These are phyloP conservation scores for Melanchra persicariae DNA, from an alignment of 2,888 invertebrate species.

Conservation along the genomic window DNA sequence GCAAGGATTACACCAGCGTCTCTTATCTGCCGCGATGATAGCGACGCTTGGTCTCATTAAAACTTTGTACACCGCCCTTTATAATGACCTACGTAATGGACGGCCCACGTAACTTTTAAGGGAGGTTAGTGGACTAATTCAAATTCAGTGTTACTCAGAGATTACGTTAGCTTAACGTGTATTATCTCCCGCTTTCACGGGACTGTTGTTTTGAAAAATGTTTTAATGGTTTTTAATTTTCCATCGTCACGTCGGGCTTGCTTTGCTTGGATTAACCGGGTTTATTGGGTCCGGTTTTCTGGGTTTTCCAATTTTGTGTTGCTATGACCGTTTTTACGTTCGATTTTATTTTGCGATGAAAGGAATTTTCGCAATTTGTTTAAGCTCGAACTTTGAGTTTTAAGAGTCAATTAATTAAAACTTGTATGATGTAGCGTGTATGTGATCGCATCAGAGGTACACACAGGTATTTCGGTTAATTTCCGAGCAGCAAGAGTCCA, in stretches of 20 bases:
- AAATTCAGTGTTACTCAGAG: constrained; percentile 70
- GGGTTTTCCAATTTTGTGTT: constrained; percentile 28
- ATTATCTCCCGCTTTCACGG: constrained; percentile 56
- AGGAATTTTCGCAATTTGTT: constrained; percentile 15
- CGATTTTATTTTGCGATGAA: constrained; percentile 21
- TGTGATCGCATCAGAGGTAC: constrained; percentile 56
- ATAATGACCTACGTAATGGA: constrained; percentile 80
- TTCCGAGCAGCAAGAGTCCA: constrained; percentile 64
- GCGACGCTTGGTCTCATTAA: constrained; percentile 80
- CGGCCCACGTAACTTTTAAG: constrained; percentile 69
- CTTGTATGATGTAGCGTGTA: constrained; percentile 59
- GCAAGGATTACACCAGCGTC: constrained; percentile 72
- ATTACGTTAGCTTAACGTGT: constrained; percentile 63
- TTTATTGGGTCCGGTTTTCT: constrained; percentile 54
- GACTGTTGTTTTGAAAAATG: constrained; percentile 61
- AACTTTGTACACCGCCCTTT: constrained; percentile 79
- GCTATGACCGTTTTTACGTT: constrained; percentile 8
- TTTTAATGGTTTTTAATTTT: constrained; percentile 63
- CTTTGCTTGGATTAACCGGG: constrained; percentile 54
- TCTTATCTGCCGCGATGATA: constrained; percentile 74
- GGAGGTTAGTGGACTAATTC: constrained; percentile 72
- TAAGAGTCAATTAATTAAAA: constrained; percentile 54
- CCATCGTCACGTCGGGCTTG: constrained; percentile 53
- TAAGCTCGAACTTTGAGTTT: constrained; percentile 27
- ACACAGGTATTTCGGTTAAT: constrained; percentile 64